Evolutionary conservation across 2,113 vertebrate genomes (phyloP).

Genomic region (Phylloscopus whistleri): DNA sequence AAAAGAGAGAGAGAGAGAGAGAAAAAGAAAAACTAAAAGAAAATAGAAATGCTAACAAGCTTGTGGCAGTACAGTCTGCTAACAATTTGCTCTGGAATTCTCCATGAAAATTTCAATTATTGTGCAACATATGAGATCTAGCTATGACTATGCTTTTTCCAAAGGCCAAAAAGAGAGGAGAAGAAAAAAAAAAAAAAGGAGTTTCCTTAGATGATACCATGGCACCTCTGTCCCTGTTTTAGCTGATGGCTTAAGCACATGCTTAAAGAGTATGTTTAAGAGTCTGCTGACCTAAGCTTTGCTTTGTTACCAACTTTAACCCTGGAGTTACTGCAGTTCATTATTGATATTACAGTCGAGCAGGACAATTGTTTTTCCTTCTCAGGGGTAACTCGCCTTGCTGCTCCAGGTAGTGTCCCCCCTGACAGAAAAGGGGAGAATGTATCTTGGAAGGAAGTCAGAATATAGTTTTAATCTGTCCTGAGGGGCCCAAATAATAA

Average conservation of each 20-base stretch:
- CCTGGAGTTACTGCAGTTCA: background rate
- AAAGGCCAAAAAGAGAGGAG: background rate
- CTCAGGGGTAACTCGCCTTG: background rate
- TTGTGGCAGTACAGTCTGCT: background rate
- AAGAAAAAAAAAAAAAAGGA: background rate
- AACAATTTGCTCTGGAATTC: slow-evolving; percentile 34
- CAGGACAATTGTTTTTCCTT: background rate
- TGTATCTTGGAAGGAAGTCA: background rate
- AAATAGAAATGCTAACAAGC: background rate
- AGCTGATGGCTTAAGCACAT: background rate
- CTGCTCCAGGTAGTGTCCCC: background rate
- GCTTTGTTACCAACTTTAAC: background rate
- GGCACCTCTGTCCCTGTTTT: background rate
- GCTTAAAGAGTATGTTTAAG: background rate
- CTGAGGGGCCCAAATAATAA: background rate
- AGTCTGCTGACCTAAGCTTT: background rate
- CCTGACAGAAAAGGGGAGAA: background rate
- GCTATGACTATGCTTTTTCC: background rate
- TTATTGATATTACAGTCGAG: background rate
- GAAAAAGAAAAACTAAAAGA: background rate
- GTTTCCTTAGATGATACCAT: background rate
- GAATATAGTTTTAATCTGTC: background rate
- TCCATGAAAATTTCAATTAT: slow-evolving; percentile 20
- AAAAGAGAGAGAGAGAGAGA: too few relatives aligned
- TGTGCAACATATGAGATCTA: background rate